A percentile compares a stretch with the other conserved stretches of the same genome.
phyloP scores from a whole-genome alignment of 2,888 invertebrate species.

The Biston stratarius region DNA sequence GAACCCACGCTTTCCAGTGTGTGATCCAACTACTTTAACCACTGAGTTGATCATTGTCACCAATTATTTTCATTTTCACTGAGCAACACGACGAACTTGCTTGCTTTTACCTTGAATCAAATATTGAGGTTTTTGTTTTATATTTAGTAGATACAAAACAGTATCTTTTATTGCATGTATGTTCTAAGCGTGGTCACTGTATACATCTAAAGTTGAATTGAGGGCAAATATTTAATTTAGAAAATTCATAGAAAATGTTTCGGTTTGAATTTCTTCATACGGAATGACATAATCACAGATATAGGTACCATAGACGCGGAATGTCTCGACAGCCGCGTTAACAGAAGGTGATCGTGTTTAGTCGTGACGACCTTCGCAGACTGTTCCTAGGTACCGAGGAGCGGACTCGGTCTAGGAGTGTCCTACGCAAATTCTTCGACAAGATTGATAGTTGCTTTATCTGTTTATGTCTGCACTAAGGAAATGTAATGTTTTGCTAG shows the following conservation, averaged over 20 bases:
- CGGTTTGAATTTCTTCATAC: not conserved
- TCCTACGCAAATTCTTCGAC: slow-evolving; percentile 34
- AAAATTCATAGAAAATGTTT: not conserved
- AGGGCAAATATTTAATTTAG: not conserved
- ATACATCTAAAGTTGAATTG: too few relatives aligned
- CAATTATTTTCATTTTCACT: too few relatives aligned
- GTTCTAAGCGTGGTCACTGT: too few relatives aligned
- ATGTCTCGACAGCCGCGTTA: slow-evolving; percentile 14
- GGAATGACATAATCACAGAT: not conserved
- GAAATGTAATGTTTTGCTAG: slow-evolving; percentile 2
- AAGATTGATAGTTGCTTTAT: slow-evolving; percentile 10
- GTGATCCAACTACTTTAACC: too few relatives aligned
- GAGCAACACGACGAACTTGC: too few relatives aligned
- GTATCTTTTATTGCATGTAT: too few relatives aligned
- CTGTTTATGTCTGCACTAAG: slow-evolving; percentile 4
- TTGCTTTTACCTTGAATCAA: too few relatives aligned
- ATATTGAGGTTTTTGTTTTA: too few relatives aligned
- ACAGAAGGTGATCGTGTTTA: slow-evolving; percentile 32
- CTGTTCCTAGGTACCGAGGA: slow-evolving; percentile 28
- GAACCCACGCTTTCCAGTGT: too few relatives aligned
- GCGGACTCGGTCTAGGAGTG: slow-evolving; percentile 26
- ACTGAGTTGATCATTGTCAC: too few relatives aligned
- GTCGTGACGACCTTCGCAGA: slow-evolving; percentile 31
- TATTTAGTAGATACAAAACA: too few relatives aligned
- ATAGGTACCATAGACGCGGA: slow-evolving; percentile 17